Evolutionary conservation across 2,797 vertebrate genomes (phyloP).

Genomic region (Pteronotus mesoamericanus): DNA sequence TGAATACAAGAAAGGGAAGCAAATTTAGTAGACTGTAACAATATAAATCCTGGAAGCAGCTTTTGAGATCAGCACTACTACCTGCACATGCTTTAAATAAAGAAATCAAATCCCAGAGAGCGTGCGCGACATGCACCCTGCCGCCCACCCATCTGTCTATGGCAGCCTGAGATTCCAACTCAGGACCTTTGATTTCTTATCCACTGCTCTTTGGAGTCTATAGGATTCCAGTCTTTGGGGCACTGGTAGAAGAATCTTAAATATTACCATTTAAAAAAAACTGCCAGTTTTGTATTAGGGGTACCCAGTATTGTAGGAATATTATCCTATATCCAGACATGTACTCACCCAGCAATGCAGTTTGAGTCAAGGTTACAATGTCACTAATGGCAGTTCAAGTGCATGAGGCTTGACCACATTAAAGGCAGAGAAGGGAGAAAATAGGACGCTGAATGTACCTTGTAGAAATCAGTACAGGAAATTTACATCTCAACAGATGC

Average conservation of each 20-base stretch:
- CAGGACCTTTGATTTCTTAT: neutral
- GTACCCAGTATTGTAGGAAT: conserved; percentile 15
- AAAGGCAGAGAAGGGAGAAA: conserved; percentile 13
- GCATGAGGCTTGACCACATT: neutral
- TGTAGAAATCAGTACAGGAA: neutral
- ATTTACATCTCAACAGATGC: neutral
- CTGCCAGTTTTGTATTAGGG: neutral
- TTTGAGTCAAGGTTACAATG: conserved; percentile 61
- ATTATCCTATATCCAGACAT: neutral
- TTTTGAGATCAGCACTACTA: neutral
- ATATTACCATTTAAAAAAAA: neutral
- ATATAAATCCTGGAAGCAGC: neutral
- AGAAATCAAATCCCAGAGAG: neutral
- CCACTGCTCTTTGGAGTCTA: neutral
- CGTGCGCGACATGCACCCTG: neutral
- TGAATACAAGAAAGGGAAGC: neutral
- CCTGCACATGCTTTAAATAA: neutral
- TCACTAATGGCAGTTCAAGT: conserved; percentile 49
- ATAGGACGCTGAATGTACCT: conserved; percentile 30
- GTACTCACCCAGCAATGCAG: conserved; percentile 57
- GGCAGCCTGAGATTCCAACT: neutral
- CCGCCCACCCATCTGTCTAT: neutral
- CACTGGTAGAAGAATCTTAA: conserved; percentile 51
- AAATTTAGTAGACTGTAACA: neutral
- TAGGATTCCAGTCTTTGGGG: neutral